Base-by-base conservation (phyloP, 2,888 invertebrate species). In the Latheticus oryzae region DNA sequence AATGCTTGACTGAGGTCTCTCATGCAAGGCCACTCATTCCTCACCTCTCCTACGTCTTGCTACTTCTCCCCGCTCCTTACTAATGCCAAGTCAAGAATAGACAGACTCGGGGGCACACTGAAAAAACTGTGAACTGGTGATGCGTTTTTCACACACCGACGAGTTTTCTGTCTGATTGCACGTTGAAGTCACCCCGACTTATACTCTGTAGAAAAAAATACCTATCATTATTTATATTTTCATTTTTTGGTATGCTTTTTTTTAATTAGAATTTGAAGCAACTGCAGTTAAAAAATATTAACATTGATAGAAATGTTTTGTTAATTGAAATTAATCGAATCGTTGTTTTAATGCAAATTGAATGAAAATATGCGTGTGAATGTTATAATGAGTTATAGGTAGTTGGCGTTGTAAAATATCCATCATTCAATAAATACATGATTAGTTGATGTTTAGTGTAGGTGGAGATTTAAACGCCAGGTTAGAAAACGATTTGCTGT, bases 1-100 rank as follows among this genome's bases (percentile, higher is more conserved):
- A 73, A 82, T 83, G 84, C 84, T 84, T 75, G 75, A 76, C 77
- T 78, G 76, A 83, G 81, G 82, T 78, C 77, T 72, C 71, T 69
- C 68, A 66, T 74, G 77, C 78, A 79, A 78, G 79, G 78, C 78
- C 78, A 78, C 76, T 77, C 73, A 73, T 76, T 77, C 73, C 70
- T 72, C 68, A 68, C 67, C 70, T 72, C 77, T 77, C 74, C 78
- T 73, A 74, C 70, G 40, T 16, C 19, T 26, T 52, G 58, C 53
- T 57, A 81, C 77, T 72, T 38, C 71, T 76, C 78, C 79, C 61
- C 71, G 64, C 66, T 70, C 69, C 69, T 65, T 69, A 72, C 73
- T 69, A 64, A 57, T 52, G 53, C 69, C 62, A 68, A 68, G 71
- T 68, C 70, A 75, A 74, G 71, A 73, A 72, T 72, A 73, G 74